These are phyloP conservation scores for Microcebus jonahi DNA, from an alignment of 2,113 vertebrate species.

Conservation along the genomic window DNA sequence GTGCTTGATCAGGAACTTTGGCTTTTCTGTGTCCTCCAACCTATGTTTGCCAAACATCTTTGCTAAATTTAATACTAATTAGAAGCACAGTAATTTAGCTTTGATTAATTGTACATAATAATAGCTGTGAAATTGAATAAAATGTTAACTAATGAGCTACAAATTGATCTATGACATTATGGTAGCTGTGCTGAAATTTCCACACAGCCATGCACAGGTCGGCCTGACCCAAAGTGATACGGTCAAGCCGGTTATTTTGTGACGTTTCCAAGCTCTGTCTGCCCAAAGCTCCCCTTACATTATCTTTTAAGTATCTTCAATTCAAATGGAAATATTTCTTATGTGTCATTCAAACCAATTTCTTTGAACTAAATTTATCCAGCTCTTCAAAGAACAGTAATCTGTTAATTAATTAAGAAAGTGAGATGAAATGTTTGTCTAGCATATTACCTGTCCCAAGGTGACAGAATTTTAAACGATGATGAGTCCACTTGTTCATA, in stretches of 20 bases:
- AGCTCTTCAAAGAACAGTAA: neutral
- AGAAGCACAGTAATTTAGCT: neutral
- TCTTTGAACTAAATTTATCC: neutral
- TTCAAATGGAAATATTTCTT: neutral
- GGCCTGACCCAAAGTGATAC: neutral
- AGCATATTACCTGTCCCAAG: neutral
- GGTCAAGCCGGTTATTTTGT: neutral
- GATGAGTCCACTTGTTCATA: neutral
- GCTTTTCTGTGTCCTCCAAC: neutral
- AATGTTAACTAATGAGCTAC: neutral
- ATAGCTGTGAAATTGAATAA: neutral
- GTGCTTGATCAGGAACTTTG: neutral
- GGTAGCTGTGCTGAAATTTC: neutral
- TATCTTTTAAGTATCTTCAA: neutral
- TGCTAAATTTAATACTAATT: neutral
- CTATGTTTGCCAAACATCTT: neutral
- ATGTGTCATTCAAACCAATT: neutral
- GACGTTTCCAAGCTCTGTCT: neutral
- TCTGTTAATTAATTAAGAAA: neutral
- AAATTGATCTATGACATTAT: neutral
- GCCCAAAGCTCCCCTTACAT: neutral
- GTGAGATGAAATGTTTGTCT: neutral
- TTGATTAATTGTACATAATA: neutral
- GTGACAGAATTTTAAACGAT: neutral
- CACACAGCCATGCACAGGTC: neutral